A percentile compares a stretch with the other conserved stretches of the same genome.
Evolutionary conservation across 2,888 invertebrate species (phyloP).

Genomic region (Dynastes tityus): DNA sequence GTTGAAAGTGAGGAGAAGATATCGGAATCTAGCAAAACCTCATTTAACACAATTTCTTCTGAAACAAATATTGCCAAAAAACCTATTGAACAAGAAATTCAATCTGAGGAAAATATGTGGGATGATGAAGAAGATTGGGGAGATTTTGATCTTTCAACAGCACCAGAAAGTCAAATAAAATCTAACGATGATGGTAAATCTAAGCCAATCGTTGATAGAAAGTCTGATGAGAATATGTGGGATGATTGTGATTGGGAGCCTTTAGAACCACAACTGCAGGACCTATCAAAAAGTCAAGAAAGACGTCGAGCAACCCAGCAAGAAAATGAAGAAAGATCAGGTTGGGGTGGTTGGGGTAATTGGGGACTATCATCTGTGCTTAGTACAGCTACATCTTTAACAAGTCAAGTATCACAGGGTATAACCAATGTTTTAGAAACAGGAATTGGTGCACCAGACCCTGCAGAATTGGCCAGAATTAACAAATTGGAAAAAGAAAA

Average conservation of each 20-base stretch:
- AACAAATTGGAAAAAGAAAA: conserved; percentile 62
- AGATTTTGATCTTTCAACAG: conserved; percentile 61
- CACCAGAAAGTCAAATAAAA: conserved; percentile 54
- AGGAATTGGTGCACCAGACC: conserved; percentile 87
- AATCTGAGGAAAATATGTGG: conserved; percentile 65
- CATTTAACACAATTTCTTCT: conserved; percentile 1
- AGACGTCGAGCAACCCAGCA: neutral
- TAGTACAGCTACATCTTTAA: conserved; percentile 84
- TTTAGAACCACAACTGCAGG: conserved; percentile 51
- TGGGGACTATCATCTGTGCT: conserved; percentile 85
- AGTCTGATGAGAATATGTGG: conserved; percentile 68
- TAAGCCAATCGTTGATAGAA: conserved; percentile 19
- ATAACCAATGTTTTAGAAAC: conserved; percentile 84
- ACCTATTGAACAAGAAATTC: neutral
- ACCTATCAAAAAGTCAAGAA: conserved; percentile 45
- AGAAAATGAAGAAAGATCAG: conserved; percentile 50
- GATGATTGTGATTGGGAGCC: conserved; percentile 66
- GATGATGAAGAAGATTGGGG: conserved; percentile 69
- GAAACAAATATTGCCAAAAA: neutral
- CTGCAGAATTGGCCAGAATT: conserved; percentile 81
- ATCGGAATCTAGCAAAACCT: neutral
- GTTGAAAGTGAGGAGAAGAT: neutral
- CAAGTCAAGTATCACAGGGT: conserved; percentile 87
- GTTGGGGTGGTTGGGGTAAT: conserved; percentile 78
- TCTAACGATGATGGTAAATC: conserved; percentile 39